A percentile compares a stretch with the other conserved stretches of the same genome.
Conservation (phyloP, 2,797 vertebrate genomes). For the Numenius phaeopus region DNA sequence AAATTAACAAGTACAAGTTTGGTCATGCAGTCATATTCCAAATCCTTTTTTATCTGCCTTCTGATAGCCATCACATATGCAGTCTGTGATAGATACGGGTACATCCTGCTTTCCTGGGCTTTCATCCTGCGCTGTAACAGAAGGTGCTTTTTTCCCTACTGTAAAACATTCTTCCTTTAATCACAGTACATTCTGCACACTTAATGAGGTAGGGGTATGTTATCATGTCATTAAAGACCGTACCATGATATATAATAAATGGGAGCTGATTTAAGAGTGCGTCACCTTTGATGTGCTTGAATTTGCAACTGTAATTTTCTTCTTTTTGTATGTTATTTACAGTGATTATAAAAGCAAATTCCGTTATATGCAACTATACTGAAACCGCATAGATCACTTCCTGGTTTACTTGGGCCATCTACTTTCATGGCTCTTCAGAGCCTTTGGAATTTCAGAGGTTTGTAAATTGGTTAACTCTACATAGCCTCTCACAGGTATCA, state of each 20-base stretch:
- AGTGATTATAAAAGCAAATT: conserved; percentile 23
- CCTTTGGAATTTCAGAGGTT: not conserved
- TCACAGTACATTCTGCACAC: conserved; percentile 38
- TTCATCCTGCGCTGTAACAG: conserved; percentile 55
- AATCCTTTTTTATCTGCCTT: conserved; percentile 25
- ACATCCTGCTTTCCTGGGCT: conserved; percentile 18
- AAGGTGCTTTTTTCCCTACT: conserved; percentile 56
- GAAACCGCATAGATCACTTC: not conserved
- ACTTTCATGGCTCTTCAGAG: not conserved
- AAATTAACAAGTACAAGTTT: conserved; percentile 36
- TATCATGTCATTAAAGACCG: conserved; percentile 41
- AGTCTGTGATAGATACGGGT: conserved; percentile 7
- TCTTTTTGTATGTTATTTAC: conserved; percentile 21
- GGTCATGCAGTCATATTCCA: not conserved
- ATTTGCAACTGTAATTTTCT: conserved; percentile 49
- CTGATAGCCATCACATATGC: conserved; percentile 27
- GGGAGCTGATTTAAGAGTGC: conserved; percentile 1
- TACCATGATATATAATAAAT: conserved; percentile 40
- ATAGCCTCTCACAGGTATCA: not conserved
- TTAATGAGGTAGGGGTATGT: conserved; percentile 58
- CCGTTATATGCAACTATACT: not conserved
- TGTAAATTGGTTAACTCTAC: not conserved
- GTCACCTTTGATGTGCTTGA: conserved; percentile 32
- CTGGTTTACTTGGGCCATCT: not conserved
- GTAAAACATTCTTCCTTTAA: conserved; percentile 61